Base-by-base conservation (phyloP, 2,113 vertebrate species). In the Mesembrinibis cayennensis region DNA sequence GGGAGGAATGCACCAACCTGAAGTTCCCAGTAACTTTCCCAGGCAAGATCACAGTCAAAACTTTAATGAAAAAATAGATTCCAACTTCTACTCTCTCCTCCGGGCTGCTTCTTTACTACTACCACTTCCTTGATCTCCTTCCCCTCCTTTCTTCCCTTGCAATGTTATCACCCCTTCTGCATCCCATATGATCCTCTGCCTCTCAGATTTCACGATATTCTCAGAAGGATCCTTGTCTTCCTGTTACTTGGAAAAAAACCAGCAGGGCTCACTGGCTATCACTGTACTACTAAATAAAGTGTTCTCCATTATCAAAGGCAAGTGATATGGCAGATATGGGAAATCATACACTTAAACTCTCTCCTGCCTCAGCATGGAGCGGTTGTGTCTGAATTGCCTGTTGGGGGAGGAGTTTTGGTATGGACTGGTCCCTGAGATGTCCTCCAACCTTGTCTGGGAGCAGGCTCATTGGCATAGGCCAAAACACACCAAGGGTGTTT, bases 321-420 rank as follows among this genome's bases (percentile, higher is more conserved):
- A 79, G 53, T 26, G 18, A 20, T 49, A 42, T 4, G 26, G 62
- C 2, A 19, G 13, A 49, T 79, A n/a, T 8, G 25, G 25, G 21
- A 69, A 40, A 58, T 30, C 42, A 32, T 5, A 45, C 20, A 13
- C 34, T 56, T 59, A 38, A 36, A 34, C 18, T 42, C n/a, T 66
- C 8, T 66, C n/a, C 22, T 36, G 18, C 18, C 49, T 58, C 29
- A 18, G 13, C 42, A 56, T 0, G 1, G 7, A 23, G 29, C 1
- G 3, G 14, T 32, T 56, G 49, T 84, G 53, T 45, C 34, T 56
- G 42, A 62, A 52, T 36, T 73, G 12, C 17, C 53, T 25, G 1
- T 23, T 62, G 27, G 3, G 27, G 29, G 9, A 83, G 49, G 12
- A 56, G 18, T 62, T 74, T 73, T 52, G 29, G 25, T 36, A 67